Conservation (phyloP, 2,888 invertebrate genomes). For the Plagodis dolabraria region DNA sequence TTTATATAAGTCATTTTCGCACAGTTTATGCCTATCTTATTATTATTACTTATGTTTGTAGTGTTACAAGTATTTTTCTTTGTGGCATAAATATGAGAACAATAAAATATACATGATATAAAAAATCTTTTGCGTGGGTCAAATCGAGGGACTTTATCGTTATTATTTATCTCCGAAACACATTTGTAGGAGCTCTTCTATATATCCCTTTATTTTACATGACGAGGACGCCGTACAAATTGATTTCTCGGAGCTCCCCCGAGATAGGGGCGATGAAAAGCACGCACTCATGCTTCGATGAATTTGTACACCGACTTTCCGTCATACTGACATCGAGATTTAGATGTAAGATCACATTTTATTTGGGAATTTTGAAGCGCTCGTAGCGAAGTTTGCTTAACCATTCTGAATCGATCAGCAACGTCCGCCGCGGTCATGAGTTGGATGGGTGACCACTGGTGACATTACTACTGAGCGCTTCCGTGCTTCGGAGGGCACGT, state of each 20-base stretch:
- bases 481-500: too few relatives aligned
- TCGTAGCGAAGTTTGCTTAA: too few relatives aligned
- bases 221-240: conserved; percentile 57
- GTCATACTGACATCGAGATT: conserved; percentile 27
- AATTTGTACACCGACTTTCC: conserved; percentile 40
- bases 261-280: conserved; percentile 46
- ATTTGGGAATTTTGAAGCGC: too few relatives aligned
- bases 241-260: conserved; percentile 54
- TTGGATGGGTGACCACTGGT: too few relatives aligned
- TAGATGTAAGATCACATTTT: conserved; percentile 19
- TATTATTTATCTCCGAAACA: conserved; percentile 69
- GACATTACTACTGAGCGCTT: too few relatives aligned
- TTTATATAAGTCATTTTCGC: conserved; percentile 16
- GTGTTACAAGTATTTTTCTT: conserved; percentile 32
- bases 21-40: background rate
- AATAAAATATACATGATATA: conserved; percentile 61
- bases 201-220: conserved; percentile 66
- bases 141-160: conserved; percentile 66
- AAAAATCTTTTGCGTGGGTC: conserved; percentile 60
- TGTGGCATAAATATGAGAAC: conserved; percentile 52
- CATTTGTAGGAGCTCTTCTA: conserved; percentile 58
- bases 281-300: conserved; percentile 46
- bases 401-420: too few relatives aligned
- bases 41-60: too few relatives aligned
- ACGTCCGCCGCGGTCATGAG: too few relatives aligned